Conservation (phyloP, 2,797 vertebrate species). For the Mycteria americana region DNA sequence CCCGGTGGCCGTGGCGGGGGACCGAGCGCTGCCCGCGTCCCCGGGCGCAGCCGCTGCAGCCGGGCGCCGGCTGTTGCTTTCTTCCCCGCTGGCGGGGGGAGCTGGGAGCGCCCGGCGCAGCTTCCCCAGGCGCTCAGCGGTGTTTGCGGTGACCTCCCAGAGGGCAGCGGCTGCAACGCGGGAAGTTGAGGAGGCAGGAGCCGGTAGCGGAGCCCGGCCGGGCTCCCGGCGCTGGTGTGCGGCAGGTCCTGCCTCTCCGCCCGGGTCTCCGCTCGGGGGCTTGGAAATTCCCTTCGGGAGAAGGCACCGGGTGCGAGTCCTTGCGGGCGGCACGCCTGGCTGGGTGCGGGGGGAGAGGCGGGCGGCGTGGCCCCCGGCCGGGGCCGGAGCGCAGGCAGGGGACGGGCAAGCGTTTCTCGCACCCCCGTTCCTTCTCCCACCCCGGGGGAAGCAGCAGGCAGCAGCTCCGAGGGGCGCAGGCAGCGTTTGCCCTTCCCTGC, state of each 20-base stretch:
- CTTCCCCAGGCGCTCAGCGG: background rate
- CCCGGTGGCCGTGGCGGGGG: background rate
- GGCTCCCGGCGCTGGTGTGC: background rate
- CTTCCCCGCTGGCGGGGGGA: background rate
- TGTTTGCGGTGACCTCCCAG: slow-evolving; percentile 9
- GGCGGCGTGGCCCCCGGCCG: background rate
- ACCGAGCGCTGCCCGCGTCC: background rate
- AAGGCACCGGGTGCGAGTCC: background rate
- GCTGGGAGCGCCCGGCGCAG: slow-evolving; percentile 1
- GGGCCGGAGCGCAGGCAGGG: background rate
- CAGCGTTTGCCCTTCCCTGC: slow-evolving; percentile 15
- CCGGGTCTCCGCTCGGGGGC: background rate
- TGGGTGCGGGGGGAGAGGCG: background rate
- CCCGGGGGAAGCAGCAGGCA: background rate
- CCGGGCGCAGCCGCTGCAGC: background rate
- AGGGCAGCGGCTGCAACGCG: background rate
- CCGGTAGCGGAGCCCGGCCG: background rate
- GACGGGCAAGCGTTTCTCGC: background rate
- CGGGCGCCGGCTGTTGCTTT: background rate
- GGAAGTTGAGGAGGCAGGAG: background rate
- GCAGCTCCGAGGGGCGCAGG: background rate
- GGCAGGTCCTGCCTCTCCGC: background rate
- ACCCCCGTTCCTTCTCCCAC: background rate
- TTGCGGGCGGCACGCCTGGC: background rate
- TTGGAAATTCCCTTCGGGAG: background rate